Base-by-base conservation (phyloP, 1,140 invertebrate genomes). In the Temnothorax longispinosus region DNA sequence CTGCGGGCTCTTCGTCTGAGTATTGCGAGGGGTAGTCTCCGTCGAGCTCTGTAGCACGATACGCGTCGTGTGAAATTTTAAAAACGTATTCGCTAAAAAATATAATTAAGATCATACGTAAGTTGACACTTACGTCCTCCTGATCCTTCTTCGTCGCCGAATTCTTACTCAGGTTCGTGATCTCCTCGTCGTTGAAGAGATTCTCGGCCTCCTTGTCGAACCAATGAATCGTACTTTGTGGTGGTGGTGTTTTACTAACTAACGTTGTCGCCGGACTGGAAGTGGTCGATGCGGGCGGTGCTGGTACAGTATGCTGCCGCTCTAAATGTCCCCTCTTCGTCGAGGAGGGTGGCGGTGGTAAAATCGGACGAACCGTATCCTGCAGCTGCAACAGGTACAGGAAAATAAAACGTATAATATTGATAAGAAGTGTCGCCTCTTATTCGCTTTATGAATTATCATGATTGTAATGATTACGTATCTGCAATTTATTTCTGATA, bases 261-360 rank as follows among this genome's bases (percentile, higher is more conserved):
- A 95, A 91, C 89, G 95, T 86, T 21, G 93, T 91, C 13, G 95
- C 94, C 41, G 95, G 93, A 78, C 96, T 95, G 27, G 94, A 92
- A 50, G 93, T 93, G 35, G 91, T 92, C 32, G 94, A 94, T 7
- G 93, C 87, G 38, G 93, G 86, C 0, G 93, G 75, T 13, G 92
- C 88, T 64, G 95, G 81, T 11, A 96, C 91, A 3, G 95, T 94
- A 87, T 93, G 94, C 78, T 94, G 95, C 62, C 93, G 91, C 85
- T 95, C 95, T 32, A 93, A 90, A 69, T 94, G 94, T 67, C 92
- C 93, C 35, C 94, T 92, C 90, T 94, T 95, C 0, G 93, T 90
- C 7, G 96, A 95, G 0, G 97, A 97, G 2, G 97, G 97, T 27
- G 97, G 97, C 35, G 97, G 97, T 38, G 97, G 96, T 89, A 96